These are phyloP conservation scores for Ostrea denselamellosa DNA, from an alignment of 1,140 invertebrate species.

Conservation along the genomic window DNA sequence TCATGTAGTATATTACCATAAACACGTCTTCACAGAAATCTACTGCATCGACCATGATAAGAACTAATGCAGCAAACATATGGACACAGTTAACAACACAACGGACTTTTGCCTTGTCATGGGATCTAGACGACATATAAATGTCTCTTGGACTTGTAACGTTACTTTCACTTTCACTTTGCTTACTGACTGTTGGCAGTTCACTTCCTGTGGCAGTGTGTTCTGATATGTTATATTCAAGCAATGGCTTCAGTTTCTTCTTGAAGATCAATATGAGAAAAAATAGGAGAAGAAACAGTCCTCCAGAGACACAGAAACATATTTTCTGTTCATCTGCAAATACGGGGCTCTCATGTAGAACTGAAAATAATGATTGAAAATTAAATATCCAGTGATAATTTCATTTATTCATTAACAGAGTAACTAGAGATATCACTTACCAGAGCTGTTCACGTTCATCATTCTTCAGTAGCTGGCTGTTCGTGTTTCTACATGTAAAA, in stretches of 20 bases:
- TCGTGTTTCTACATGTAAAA: not conserved
- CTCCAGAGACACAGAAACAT: not conserved
- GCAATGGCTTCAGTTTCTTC: not conserved
- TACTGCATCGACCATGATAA: not conserved
- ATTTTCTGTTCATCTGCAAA: not conserved
- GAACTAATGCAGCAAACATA: not conserved
- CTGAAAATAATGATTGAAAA: not conserved
- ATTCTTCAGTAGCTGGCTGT: not conserved
- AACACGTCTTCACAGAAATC: not conserved
- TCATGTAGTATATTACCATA: not conserved
- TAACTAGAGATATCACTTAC: not conserved
- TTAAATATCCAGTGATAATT: not conserved
- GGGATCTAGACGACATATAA: not conserved
- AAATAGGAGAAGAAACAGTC: not conserved
- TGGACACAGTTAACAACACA: not conserved
- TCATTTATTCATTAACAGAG: not conserved
- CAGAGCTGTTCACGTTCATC: not conserved
- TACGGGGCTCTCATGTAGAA: not conserved
- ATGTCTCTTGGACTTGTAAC: not conserved
- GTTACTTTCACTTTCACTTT: not conserved
- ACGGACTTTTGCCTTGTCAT: not conserved
- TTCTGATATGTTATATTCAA: not conserved
- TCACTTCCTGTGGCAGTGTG: not conserved
- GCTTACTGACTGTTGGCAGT: not conserved
- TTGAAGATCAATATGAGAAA: not conserved